Percentiles rank a stretch among this genome's conserved stretches.
phyloP scores from a whole-genome alignment of 2,797 vertebrate genomes.

The Hypotaenidia okinawae region DNA sequence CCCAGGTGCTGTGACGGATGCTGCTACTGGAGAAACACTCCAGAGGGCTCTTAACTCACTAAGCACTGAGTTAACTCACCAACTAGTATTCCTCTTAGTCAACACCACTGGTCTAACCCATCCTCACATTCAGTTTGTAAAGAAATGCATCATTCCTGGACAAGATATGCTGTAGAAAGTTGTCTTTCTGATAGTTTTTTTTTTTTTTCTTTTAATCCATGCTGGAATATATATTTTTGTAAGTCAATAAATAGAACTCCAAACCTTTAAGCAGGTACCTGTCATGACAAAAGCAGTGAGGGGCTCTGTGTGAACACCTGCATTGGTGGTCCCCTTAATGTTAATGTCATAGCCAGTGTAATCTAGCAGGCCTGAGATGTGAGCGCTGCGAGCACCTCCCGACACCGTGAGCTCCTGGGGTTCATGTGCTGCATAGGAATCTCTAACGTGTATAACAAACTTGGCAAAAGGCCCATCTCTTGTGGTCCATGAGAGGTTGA shows the following conservation, averaged over 20 bases:
- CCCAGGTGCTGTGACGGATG: not conserved
- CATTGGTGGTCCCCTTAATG: conserved; percentile 82
- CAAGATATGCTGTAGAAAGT: not conserved
- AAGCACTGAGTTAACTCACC: not conserved
- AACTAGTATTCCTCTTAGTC: not conserved
- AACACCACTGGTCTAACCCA: not conserved
- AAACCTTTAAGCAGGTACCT: conserved; percentile 79
- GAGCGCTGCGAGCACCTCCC: conserved; percentile 77
- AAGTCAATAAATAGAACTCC: not conserved
- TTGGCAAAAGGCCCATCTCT: conserved; percentile 84
- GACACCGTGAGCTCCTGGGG: conserved; percentile 82
- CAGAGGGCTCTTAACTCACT: not conserved
- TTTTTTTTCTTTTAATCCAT: not conserved
- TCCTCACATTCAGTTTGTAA: not conserved
- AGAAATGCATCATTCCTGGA: not conserved
- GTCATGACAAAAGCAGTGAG: conserved; percentile 84
- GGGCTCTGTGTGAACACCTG: conserved; percentile 80
- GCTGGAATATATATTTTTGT: not conserved
- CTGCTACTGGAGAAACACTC: not conserved
- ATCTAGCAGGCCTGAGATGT: conserved; percentile 82
- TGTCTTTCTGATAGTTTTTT: too few relatives aligned
- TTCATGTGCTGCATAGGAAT: conserved; percentile 77
- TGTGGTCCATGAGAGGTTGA: conserved; percentile 87
- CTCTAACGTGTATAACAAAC: conserved; percentile 83
- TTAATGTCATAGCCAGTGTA: conserved; percentile 85